Base-by-base conservation (phyloP, 2,797 vertebrate genomes). In the Xyrichtys novacula region DNA sequence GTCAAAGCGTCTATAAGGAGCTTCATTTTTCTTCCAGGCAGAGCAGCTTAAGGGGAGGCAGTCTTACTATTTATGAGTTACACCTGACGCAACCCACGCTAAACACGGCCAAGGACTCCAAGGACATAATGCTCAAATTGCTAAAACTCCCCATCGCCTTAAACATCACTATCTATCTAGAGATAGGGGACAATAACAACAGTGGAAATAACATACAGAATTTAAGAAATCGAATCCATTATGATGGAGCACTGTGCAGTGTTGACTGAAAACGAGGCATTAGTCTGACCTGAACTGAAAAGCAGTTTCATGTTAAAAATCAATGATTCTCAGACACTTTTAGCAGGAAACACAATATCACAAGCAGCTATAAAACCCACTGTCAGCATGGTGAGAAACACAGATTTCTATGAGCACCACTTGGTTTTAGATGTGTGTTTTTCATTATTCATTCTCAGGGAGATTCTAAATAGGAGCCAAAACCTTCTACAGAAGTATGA, bases 41-140 rank as follows among this genome's bases (percentile, higher is more conserved):
- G 43, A 22, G 43, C 43, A 23, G 22, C 9, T 29, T 29, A 25
- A 32, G 17, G 15, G 65, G 46, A 78, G 23, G 20, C 55, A 46
- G 26, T 23, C 17, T 68, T n/a, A 29, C 20, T 42, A 48, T 52
- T 44, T 48, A 36, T n/a, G 47, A 67, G 53, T 47, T 80, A 74
- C 65, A 75, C 65, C 75, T 74, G 74, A 66, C 49, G 58, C 28
- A 71, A 62, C 75, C 70, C 31, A 60, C 36, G 2, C 48, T n/a
- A 20, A 70, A 60, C 19, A 65, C 46, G 75, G 48, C 10, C 26
- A 69, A 78, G 40, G 38, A 59, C 60, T 64, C 68, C 36, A 31
- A 84, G 78, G 76, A 79, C 78, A 78, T 43, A 34, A 57, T n/a
- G 22, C 50, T 76, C 62, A 65, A 73, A 42, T 61, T 74, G 52